These are phyloP conservation scores for Drosophila ironensis DNA, from an alignment of 1,140 invertebrate genomes.

Conservation along the genomic window DNA sequence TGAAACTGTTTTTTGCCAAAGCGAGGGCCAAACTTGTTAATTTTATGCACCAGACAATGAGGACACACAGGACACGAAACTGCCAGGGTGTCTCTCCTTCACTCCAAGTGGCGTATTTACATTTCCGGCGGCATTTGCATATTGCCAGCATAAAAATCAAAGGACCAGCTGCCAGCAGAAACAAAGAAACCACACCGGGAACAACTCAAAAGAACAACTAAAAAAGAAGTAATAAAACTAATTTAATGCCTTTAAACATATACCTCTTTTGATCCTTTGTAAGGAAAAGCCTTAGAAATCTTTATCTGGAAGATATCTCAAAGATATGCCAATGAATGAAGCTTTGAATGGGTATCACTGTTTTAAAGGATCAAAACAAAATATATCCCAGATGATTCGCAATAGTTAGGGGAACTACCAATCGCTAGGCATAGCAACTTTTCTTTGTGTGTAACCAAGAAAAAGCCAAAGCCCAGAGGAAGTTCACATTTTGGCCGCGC, in stretches of 20 bases:
- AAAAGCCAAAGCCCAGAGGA: slow-evolving; percentile 75
- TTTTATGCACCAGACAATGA: slow-evolving; percentile 72
- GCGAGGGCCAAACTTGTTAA: slow-evolving; percentile 68
- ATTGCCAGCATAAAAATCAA: slow-evolving; percentile 61
- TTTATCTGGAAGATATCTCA: too few species aligned
- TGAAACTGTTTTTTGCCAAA: slow-evolving; percentile 61
- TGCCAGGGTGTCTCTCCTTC: slow-evolving; percentile 38
- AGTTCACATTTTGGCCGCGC: slow-evolving; percentile 47
- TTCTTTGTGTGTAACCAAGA: slow-evolving; percentile 10
- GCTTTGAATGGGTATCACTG: too few species aligned
- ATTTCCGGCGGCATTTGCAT: slow-evolving; percentile 77
- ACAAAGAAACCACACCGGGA: slow-evolving; percentile 24
- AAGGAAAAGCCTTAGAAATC: too few species aligned
- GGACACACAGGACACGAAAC: slow-evolving; percentile 32
- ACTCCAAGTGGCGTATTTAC: slow-evolving; percentile 47
- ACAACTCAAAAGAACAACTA: neutral
- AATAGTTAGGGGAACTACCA: neutral
- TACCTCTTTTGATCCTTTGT: too few species aligned
- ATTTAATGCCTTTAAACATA: too few species aligned
- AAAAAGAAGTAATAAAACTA: neutral
- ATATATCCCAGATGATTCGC: too few species aligned
- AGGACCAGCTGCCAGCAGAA: slow-evolving; percentile 13
- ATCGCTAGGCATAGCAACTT: too few species aligned
- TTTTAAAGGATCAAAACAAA: too few species aligned
- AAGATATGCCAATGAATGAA: too few species aligned